These are phyloP conservation scores for Climacteris rufus DNA, from an alignment of 2,113 vertebrate species.

Conservation along the genomic window DNA sequence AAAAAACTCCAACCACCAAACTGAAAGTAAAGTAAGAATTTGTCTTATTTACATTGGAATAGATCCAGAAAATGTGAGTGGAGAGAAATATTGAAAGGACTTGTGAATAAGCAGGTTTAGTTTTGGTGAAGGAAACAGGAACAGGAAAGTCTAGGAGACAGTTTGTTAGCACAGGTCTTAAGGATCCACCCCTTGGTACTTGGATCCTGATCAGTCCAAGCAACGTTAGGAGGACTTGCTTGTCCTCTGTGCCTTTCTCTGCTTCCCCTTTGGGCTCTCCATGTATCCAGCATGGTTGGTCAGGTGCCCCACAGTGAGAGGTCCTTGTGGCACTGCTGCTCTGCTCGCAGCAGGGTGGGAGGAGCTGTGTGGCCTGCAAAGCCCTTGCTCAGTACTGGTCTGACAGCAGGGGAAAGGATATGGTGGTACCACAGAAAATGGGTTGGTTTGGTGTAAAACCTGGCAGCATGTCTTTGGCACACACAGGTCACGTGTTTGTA, in stretches of 20 bases:
- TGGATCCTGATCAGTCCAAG: not conserved
- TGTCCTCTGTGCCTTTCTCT: not conserved
- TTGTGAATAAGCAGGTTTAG: not conserved
- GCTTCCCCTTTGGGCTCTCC: not conserved
- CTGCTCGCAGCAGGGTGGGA: accelerated
- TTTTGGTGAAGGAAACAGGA: not conserved
- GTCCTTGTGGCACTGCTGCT: not conserved
- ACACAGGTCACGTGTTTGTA: not conserved
- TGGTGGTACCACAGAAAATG: not conserved
- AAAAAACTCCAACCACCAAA: not conserved
- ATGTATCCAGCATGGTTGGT: not conserved
- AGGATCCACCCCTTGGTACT: not conserved
- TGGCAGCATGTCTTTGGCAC: not conserved
- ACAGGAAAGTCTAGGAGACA: not conserved
- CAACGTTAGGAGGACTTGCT: not conserved
- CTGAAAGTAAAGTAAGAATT: not conserved
- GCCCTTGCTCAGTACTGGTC: not conserved
- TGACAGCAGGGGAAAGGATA: not conserved
- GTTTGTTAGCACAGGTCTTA: not conserved
- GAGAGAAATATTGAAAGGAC: not conserved
- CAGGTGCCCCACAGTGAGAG: not conserved
- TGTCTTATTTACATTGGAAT: not conserved
- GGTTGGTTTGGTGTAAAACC: not conserved
- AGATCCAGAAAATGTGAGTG: not conserved
- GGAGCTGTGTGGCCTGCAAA: not conserved